A percentile compares a stretch with the other conserved stretches of the same genome.
phyloP scores from a whole-genome alignment of 2,113 vertebrate species.

The Larimichthys polyactis region DNA sequence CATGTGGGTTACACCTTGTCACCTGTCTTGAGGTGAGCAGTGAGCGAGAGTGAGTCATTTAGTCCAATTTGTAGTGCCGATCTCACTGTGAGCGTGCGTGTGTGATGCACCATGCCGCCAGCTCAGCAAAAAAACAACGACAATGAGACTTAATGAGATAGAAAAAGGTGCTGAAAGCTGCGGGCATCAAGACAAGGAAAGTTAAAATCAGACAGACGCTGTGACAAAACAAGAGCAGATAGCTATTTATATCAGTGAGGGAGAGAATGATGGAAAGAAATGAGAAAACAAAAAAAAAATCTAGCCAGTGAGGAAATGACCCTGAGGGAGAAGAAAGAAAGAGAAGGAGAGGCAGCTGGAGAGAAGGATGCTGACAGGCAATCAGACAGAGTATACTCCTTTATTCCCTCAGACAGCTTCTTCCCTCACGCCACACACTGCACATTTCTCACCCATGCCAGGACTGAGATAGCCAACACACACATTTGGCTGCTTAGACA shows the following conservation, averaged over 20 bases:
- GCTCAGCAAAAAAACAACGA: conserved; percentile 9
- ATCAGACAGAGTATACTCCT: conserved; percentile 21
- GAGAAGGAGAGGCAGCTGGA: conserved; percentile 9
- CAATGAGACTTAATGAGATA: conserved; percentile 23
- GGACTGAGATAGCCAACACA: conserved; percentile 19
- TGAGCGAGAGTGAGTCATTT: conserved; percentile 7
- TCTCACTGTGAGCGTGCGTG: background rate
- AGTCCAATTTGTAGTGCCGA: conserved; percentile 7
- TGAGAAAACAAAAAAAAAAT: conserved; percentile 10
- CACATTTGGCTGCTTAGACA: background rate
- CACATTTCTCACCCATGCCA: conserved; percentile 20
- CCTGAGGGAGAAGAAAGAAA: conserved; percentile 3
- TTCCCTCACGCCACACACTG: conserved; percentile 15
- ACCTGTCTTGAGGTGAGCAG: conserved; percentile 4
- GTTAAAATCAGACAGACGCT: conserved; percentile 16
- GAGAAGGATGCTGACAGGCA: conserved; percentile 37
- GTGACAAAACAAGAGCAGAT: conserved; percentile 15
- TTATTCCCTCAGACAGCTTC: conserved; percentile 26
- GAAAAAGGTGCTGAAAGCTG: conserved; percentile 24
- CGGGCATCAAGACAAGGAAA: background rate
- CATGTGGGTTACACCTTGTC: conserved; percentile 1
- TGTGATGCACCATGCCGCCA: background rate
- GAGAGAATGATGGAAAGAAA: conserved; percentile 7
- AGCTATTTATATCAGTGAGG: conserved; percentile 48
- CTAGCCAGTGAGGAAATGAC: conserved; percentile 13